Percentiles rank a stretch among this genome's conserved stretches.
phyloP scores from a whole-genome alignment of 2,797 vertebrate species.

The Pempheris klunzingeri region DNA sequence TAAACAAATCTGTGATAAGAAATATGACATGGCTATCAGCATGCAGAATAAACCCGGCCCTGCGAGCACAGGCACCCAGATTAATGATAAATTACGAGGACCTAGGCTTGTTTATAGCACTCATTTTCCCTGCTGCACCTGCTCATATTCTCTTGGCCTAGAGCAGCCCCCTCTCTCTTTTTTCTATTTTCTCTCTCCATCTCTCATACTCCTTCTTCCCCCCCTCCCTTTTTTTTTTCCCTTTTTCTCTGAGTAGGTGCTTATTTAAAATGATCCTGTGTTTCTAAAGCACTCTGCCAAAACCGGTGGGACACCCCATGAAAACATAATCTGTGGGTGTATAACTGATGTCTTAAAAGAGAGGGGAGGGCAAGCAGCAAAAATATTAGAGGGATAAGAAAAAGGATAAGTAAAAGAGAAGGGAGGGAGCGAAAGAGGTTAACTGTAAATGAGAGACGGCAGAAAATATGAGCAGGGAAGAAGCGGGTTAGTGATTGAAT shows the following conservation, averaged over 20 bases:
- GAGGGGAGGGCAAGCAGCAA: slow-evolving; percentile 56
- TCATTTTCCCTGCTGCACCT: slow-evolving; percentile 87
- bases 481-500: slow-evolving; percentile 41
- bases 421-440: slow-evolving; percentile 25
- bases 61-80: slow-evolving; percentile 84
- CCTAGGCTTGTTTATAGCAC: slow-evolving; percentile 87
- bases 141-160: slow-evolving; percentile 87
- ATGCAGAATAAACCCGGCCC: slow-evolving; percentile 86
- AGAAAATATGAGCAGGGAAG: slow-evolving; percentile 30
- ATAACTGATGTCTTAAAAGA: slow-evolving; percentile 81
- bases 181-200: slow-evolving; percentile 77
- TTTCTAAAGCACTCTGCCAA: slow-evolving; percentile 78
- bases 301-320: slow-evolving; percentile 79
- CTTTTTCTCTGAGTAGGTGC: slow-evolving; percentile 77
- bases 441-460: slow-evolving; percentile 49
- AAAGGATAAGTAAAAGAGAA: slow-evolving; percentile 43
- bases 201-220: slow-evolving; percentile 71
- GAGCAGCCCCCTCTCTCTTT: slow-evolving; percentile 79
- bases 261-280: slow-evolving; percentile 81
- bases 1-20: slow-evolving; percentile 89
- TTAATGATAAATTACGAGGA: slow-evolving; percentile 90
- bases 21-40: slow-evolving; percentile 89
- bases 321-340: slow-evolving; percentile 78
- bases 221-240: slow-evolving; percentile 41
- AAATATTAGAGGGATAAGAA: slow-evolving; percentile 57